Percentiles rank a stretch among this genome's conserved stretches.
Evolutionary conservation across 2,797 vertebrate genomes (phyloP).

Genomic region (Molothrus ater): DNA sequence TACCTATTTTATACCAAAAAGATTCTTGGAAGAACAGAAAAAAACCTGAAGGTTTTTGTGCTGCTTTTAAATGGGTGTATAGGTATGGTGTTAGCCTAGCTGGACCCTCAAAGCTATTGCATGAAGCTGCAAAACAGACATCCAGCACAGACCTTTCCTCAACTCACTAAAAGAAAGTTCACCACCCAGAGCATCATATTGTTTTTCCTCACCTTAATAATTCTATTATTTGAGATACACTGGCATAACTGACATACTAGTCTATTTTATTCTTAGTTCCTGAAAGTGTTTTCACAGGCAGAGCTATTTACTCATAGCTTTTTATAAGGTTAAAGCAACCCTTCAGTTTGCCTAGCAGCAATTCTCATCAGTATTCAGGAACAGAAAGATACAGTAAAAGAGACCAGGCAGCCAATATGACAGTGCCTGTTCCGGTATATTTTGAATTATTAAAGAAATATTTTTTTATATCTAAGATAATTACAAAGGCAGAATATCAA

Average conservation of each 20-base stretch:
- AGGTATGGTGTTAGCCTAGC: not conserved
- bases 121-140: not conserved
- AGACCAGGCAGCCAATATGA: not conserved
- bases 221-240: not conserved
- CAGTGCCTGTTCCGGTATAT: not conserved
- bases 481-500: not conserved
- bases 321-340: not conserved
- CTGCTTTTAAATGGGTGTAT: not conserved
- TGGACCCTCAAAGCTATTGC: not conserved
- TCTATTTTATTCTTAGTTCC: not conserved
- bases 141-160: not conserved
- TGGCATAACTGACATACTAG: not conserved
- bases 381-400: not conserved
- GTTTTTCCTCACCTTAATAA: not conserved
- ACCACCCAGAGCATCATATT: not conserved
- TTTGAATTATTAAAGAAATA: slow-evolving; percentile 16
- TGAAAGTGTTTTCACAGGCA: not conserved
- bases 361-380: not conserved
- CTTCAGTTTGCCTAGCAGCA: not conserved
- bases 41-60: not conserved
- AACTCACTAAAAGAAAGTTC: not conserved
- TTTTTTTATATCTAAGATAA: slow-evolving; percentile 2
- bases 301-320: not conserved
- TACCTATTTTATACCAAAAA: not conserved
- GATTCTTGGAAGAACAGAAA: not conserved